These are phyloP conservation scores for Leptopilina drosophilae DNA, from an alignment of 2,888 invertebrate genomes.

Conservation along the genomic window DNA sequence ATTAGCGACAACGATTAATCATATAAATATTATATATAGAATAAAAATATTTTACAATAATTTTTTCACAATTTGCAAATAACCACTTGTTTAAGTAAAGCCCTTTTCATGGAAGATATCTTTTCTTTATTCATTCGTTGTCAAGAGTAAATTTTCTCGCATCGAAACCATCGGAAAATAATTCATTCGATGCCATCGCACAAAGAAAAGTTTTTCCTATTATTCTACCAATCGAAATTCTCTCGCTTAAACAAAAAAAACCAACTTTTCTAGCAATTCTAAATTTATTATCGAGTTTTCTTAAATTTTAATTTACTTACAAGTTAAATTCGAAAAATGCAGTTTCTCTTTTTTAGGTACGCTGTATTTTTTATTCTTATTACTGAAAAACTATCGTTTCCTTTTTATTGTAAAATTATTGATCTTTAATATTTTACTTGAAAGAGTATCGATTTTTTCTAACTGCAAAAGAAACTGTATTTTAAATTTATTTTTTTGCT, in stretches of 20 bases:
- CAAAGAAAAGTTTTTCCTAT: neutral
- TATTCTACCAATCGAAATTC: neutral
- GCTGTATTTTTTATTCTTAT: conserved; percentile 47
- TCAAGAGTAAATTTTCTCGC: conserved; percentile 29
- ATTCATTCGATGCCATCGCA: conserved; percentile 28
- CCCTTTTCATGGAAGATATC: conserved; percentile 32
- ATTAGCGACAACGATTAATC: conserved; percentile 22
- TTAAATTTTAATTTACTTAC: conserved; percentile 37
- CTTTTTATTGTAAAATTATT: too few species aligned
- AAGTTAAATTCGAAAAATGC: conserved; percentile 49
- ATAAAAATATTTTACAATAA: conserved; percentile 32
- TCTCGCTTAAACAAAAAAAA: neutral
- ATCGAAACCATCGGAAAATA: neutral
- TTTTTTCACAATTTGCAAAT: conserved; percentile 15
- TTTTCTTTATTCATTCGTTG: conserved; percentile 19
- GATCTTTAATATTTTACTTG: too few species aligned
- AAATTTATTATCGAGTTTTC: conserved; percentile 14
- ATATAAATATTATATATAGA: conserved; percentile 23
- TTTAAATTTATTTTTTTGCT: neutral
- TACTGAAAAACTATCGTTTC: conserved; percentile 36
- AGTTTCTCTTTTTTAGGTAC: conserved; percentile 42
- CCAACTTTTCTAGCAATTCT: neutral
- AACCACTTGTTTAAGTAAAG: conserved; percentile 26
- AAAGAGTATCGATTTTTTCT: too few species aligned
- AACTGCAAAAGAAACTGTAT: neutral